Conservation (phyloP, 2,888 invertebrate genomes). For the Acleris sparsana region DNA sequence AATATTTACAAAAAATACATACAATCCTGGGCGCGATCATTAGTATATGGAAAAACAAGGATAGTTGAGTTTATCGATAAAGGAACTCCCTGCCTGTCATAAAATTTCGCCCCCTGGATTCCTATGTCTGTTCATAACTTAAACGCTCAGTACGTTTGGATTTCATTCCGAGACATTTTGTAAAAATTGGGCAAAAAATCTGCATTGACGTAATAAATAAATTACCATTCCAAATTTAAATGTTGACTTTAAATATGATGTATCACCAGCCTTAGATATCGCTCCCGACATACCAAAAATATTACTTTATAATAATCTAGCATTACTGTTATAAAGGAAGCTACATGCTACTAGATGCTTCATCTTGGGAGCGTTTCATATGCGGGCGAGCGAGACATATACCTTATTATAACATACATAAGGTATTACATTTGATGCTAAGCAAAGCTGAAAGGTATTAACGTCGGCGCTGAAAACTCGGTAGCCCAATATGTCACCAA, state of each 20-base stretch:
- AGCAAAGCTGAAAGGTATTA: constrained; percentile 14
- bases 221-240: too few relatives aligned
- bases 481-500: not conserved
- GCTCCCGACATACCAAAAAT: constrained; percentile 53
- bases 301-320: constrained; percentile 41
- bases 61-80: too few relatives aligned
- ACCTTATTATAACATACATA: not conserved
- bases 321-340: constrained; percentile 21
- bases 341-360: constrained; percentile 17
- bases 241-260: constrained; percentile 54
- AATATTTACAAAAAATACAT: too few relatives aligned
- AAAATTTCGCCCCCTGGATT: too few relatives aligned
- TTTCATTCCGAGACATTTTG: too few relatives aligned
- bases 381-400: not conserved
- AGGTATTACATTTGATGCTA: constrained; percentile 5
- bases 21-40: too few relatives aligned
- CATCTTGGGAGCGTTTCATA: constrained; percentile 29
- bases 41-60: too few relatives aligned
- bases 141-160: too few relatives aligned
- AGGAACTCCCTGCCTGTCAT: too few relatives aligned
- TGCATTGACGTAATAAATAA: too few relatives aligned
- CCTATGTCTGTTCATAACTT: too few relatives aligned
- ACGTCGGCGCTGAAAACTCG: constrained; percentile 8
- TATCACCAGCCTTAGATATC: constrained; percentile 78
- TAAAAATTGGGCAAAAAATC: too few relatives aligned